Evolutionary conservation across 2,797 vertebrate species (phyloP), one percentile per base, ranked within the genome.

Genomic region (Sciaenops ocellatus): DNA sequence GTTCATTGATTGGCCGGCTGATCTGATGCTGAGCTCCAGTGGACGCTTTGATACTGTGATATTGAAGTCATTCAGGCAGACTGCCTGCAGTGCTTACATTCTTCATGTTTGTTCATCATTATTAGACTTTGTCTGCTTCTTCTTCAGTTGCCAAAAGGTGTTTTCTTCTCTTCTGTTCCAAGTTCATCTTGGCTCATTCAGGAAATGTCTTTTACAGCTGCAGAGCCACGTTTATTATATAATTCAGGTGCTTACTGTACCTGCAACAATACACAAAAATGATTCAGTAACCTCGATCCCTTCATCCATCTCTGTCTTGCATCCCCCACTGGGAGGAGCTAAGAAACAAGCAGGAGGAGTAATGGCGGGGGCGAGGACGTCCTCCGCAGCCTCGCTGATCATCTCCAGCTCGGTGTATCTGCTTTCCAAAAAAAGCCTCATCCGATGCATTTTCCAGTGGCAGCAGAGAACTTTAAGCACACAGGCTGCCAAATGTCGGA

Each of bases 391-490:
- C 44, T 72, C 8, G 9, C 55, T 51, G 28, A 76, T 71, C 55
- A 48, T 52, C 64, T 52, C 55, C 3, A 28, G 34, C 38, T 69
- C 54, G 16, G 16, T 10, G 22, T 15, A 46, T 71, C 62, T 30
- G 1, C 57, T 76, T 77, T 52, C 62, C 28, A 30, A 30, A 26
- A 28, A 59, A 61, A 34, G 44, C 57, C 34, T 75, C 55, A 46
- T 66, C 55, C 69, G 62, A 56, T 69, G 63, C 61, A 54, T 82
- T 62, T 68, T 70, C 54, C 51, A 12, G n/a, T 11, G 42, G 54
- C 66, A 56, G n/a, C 48, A 69, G 66, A 51, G 28, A 77, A 22
- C 55, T 78, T 64, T 22, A 55, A 74, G 56, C 5, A 68, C 28
- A 15, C 28, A 42, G 6, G 20, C 46, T 64, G 71, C 79, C 72